Conservation (phyloP, 1,140 invertebrate species). For the Cheumatopsyche charites region DNA sequence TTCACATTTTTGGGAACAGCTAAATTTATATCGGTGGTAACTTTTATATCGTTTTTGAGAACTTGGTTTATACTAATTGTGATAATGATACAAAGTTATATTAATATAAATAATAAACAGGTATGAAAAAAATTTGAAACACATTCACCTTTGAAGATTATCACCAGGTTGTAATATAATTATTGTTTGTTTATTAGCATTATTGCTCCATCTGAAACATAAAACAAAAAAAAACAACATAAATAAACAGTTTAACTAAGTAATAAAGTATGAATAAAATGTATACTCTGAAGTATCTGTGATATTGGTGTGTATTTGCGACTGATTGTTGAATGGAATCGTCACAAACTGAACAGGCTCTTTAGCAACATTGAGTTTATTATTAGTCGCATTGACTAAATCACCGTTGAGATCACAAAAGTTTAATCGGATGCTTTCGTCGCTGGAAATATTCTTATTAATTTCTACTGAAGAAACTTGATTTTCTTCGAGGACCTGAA, state of each 20-base stretch:
- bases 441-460: no score
- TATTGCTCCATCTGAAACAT: constrained; percentile 36
- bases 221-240: neutral
- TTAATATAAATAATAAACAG: neutral
- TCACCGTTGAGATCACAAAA: no score
- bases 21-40: constrained; percentile 30
- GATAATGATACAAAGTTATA: neutral
- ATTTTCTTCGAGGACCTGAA: no score
- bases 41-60: constrained; percentile 41
- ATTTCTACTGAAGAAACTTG: no score
- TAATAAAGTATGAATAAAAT: constrained; percentile 6
- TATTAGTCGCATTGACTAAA: no score
- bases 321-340: constrained; percentile 33
- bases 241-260: neutral
- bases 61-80: constrained; percentile 17
- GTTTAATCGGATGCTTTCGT: no score
- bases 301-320: constrained; percentile 27
- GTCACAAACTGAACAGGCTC: constrained; percentile 11
- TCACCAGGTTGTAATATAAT: constrained; percentile 39
- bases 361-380: no score
- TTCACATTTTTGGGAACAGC: constrained; percentile 28
- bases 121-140: neutral
- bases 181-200: constrained; percentile 28
- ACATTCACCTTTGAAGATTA: constrained; percentile 44
- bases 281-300: constrained; percentile 16